Conservation (phyloP, 2,113 vertebrate species). For the Protobothrops flavoviridis region DNA sequence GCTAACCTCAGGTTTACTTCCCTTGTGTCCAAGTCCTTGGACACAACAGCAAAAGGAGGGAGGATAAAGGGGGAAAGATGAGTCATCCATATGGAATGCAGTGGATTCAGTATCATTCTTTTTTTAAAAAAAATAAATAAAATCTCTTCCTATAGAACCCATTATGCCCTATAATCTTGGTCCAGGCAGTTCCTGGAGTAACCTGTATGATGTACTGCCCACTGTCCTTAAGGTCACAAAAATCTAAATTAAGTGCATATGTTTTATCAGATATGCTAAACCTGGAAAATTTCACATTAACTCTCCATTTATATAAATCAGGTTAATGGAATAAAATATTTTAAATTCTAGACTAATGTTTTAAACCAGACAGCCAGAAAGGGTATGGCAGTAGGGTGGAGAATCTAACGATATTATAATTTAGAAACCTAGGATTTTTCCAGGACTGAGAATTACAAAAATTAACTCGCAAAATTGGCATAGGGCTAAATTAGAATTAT, state of each 20-base stretch:
- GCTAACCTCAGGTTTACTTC: background rate
- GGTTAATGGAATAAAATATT: background rate
- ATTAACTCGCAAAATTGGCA: background rate
- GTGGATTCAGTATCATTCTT: conserved; percentile 8
- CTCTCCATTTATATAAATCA: background rate
- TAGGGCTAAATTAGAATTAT: background rate
- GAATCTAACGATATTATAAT: background rate
- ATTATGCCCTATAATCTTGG: background rate
- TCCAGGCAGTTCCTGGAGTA: background rate
- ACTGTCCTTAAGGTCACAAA: background rate
- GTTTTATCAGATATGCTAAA: background rate
- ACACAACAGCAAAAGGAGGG: background rate
- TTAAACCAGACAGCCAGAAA: background rate
- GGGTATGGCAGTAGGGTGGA: no score
- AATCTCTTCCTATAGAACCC: background rate
- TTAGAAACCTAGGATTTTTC: background rate
- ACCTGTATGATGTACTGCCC: conserved; percentile 29
- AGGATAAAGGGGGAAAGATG: background rate
- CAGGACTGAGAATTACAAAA: background rate
- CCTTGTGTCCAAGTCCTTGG: background rate
- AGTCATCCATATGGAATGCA: conserved; percentile 44
- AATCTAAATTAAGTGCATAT: conserved; percentile 16
- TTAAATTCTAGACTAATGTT: background rate
- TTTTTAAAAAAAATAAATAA: background rate
- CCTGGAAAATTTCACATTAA: background rate